Percentiles rank a stretch among this genome's conserved stretches.
Conservation (phyloP, 2,797 vertebrate species). For the Selene dorsalis region DNA sequence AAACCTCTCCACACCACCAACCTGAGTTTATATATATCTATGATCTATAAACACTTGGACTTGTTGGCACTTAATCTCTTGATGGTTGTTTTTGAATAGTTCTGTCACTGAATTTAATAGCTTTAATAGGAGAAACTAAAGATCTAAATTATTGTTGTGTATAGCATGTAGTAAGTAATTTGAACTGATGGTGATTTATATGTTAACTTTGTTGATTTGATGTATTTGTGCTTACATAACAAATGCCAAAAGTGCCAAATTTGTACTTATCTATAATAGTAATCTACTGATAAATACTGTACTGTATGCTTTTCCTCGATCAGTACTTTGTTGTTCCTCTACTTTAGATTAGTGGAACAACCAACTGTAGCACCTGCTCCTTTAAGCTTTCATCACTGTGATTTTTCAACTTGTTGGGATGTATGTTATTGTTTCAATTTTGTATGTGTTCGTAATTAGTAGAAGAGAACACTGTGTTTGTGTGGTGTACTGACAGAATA, state of each 20-base stretch:
- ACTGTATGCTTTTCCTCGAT: constrained; percentile 5
- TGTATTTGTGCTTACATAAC: constrained; percentile 16
- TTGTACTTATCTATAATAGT: constrained; percentile 11
- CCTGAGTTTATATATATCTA: background rate
- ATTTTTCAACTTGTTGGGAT: constrained; percentile 5
- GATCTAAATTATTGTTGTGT: constrained; percentile 3
- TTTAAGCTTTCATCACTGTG: background rate
- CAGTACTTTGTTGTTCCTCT: background rate
- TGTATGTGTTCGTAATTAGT: constrained; percentile 7
- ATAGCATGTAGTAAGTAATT: background rate
- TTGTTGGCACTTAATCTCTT: constrained; percentile 30
- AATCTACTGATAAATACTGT: background rate
- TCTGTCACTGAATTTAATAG: constrained; percentile 12
- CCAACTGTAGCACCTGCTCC: background rate
- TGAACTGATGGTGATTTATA: constrained; percentile 3
- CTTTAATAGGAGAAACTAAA: constrained; percentile 18
- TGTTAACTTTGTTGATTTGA: constrained; percentile 21
- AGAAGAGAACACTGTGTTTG: background rate
- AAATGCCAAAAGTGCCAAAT: constrained; percentile 19
- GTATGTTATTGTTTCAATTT: background rate
- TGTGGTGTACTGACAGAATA: constrained; percentile 8
- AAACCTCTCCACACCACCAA: constrained; percentile 6
- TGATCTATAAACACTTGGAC: background rate
- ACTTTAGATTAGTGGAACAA: constrained; percentile 6
- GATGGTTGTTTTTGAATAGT: constrained; percentile 9